These are phyloP conservation scores for Popillia japonica DNA, from an alignment of 1,140 invertebrate species.

Conservation along the genomic window DNA sequence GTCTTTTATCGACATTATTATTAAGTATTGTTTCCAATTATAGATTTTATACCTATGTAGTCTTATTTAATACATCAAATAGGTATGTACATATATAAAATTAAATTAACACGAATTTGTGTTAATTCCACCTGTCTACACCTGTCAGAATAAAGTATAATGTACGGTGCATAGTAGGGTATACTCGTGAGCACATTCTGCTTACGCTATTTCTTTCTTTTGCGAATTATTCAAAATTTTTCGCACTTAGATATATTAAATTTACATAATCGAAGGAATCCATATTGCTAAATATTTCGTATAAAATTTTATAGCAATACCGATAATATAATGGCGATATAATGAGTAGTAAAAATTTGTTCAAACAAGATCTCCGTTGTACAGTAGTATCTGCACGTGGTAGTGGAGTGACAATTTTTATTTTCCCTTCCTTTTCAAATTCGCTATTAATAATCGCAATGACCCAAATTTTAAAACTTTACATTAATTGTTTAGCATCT, in stretches of 20 bases:
- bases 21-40: no score
- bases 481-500: not conserved
- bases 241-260: not conserved
- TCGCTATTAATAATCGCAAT: not conserved
- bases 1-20: no score
- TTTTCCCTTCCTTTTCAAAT: not conserved
- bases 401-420: not conserved
- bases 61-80: not conserved
- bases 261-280: not conserved
- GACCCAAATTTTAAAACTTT: not conserved
- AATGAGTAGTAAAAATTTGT: not conserved
- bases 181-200: not conserved
- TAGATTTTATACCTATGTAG: not conserved
- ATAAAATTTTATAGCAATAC: not conserved
- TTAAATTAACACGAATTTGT: no score
- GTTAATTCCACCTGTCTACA: no score
- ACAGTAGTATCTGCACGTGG: not conserved
- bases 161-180: no score
- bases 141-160: no score
- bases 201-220: not conserved
- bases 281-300: not conserved
- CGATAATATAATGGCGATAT: constrained; percentile 12
- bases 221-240: not conserved
- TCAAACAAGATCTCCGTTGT: not conserved
- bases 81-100: not conserved